Base-by-base conservation (phyloP, 2,888 invertebrate species). In the Ichneumoninae sp. region DNA sequence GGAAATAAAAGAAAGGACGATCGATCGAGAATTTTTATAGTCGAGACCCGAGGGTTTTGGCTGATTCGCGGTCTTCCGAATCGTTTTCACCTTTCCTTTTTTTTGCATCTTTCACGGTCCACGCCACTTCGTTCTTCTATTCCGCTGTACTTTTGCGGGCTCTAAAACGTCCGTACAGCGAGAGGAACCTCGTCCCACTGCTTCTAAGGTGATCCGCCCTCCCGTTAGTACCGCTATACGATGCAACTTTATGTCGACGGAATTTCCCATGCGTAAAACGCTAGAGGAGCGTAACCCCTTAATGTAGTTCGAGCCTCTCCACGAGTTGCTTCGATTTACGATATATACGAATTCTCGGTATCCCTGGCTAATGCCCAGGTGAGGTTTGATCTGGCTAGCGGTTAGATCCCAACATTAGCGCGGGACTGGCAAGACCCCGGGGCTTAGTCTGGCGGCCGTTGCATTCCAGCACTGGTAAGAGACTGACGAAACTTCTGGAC, bases 21-120 rank as follows among this genome's bases (percentile, higher is more conserved):
- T 85, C 83, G 84, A 87, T 86, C 82, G 86, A 79, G 81, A 83
- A 86, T 86, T 88, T 88, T 88, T 88, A 87, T 80, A 71, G 84
- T 70, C 66, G 62, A 33, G 30, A 36, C 66, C 65, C 71, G 74
- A 69, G 74, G 80, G 16, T 78, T 78, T 75, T 68, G 70, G 80
- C 81, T 85, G 83, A 85, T 88, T 87, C 84, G 85, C 69, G 83
- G 82, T 86, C 86, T 84, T 82, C 74, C 71, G 60, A 78, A 82
- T 87, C 83, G 81, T 84, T 69, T 76, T 70, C 78, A 70, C 57
- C 77, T 66, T 80, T 82, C 65, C 72, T 52, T 52, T 52, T 26
- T 74, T 80, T 57, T 60, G 68, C 76, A 68, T 44, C 30, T 52
- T 36, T 33, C 62, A 71, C 52, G n/a, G 26, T 66, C 22, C 50